Conservation (phyloP, 2,888 invertebrate species). For the Brachypalpus laphriformis region DNA sequence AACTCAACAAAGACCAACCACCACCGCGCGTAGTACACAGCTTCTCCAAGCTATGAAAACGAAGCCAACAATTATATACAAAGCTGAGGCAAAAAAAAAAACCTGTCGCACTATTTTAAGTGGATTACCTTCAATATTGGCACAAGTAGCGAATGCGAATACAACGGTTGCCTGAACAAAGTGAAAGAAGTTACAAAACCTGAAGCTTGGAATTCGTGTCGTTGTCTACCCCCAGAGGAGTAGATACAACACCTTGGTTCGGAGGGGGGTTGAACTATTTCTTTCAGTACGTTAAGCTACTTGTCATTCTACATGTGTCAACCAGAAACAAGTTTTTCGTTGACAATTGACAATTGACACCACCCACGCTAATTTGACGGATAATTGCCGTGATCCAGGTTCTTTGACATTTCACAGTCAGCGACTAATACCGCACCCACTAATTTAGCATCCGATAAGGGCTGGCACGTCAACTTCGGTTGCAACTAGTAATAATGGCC, state of each 20-base stretch:
- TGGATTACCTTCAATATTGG: slow-evolving; percentile 72
- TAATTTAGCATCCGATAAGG: slow-evolving; percentile 20
- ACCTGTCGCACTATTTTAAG: slow-evolving; percentile 62
- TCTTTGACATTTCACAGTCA: slow-evolving; percentile 45
- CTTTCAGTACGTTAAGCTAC: slow-evolving; percentile 9
- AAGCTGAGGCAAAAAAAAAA: slow-evolving; percentile 26
- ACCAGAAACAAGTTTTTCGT: slow-evolving; percentile 31
- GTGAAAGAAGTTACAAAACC: slow-evolving; percentile 69
- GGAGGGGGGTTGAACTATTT: slow-evolving; percentile 55
- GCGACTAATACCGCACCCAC: slow-evolving; percentile 24
- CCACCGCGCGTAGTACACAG: background rate
- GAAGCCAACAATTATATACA: slow-evolving; percentile 49
- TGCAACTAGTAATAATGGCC: slow-evolving; percentile 7
- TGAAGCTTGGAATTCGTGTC: slow-evolving; percentile 63
- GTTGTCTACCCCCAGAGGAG: background rate
- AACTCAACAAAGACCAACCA: slow-evolving; percentile 44
- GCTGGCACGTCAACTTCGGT: background rate
- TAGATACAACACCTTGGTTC: background rate
- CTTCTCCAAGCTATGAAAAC: slow-evolving; percentile 10
- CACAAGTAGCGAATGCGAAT: slow-evolving; percentile 43
- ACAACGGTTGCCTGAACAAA: slow-evolving; percentile 20
- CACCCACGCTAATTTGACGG: slow-evolving; percentile 41
- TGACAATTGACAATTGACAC: slow-evolving; percentile 42
- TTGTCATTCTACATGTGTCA: slow-evolving; percentile 53
- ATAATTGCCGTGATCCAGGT: slow-evolving; percentile 26